Percentiles rank a stretch among this genome's conserved stretches.
These are phyloP conservation scores for Natrix natrix DNA, from an alignment of 2,797 vertebrate genomes.

Conservation along the genomic window DNA sequence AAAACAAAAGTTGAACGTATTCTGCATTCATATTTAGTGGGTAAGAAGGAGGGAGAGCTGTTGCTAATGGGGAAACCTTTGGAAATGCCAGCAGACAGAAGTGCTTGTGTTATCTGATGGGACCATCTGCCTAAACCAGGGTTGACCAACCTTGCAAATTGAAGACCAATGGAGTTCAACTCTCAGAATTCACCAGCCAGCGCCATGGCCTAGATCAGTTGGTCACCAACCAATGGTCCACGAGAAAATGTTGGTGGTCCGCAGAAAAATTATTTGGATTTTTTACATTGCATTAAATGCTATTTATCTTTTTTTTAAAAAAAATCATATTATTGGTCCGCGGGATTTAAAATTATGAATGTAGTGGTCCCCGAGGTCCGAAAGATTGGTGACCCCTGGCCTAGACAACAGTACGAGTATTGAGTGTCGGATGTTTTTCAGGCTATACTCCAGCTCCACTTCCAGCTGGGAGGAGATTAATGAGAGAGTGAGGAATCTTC, in stretches of 20 bases:
- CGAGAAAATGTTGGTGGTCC: no score
- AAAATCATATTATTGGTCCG: no score
- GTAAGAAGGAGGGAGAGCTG: not conserved
- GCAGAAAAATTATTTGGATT: no score
- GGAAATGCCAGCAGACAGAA: not conserved
- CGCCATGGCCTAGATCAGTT: not conserved
- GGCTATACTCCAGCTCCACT: conserved; percentile 57
- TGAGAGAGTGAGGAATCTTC: conserved; percentile 73
- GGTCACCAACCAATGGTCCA: no score
- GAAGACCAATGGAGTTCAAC: not conserved
- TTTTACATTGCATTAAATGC: no score
- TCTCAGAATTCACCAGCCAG: not conserved
- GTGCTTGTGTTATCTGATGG: not conserved
- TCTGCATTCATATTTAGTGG: not conserved
- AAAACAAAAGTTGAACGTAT: not conserved
- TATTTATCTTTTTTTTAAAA: no score
- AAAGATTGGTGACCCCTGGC: not conserved
- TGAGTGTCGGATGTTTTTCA: conserved; percentile 33
- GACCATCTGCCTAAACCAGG: not conserved
- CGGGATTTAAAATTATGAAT: no score
- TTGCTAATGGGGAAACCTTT: not conserved
- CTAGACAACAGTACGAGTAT: not conserved
- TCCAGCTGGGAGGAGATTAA: conserved; percentile 78
- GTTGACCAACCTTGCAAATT: not conserved
- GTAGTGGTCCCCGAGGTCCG: no score